Evolutionary conservation across 2,888 invertebrate species (phyloP).

Genomic region (Parnassius smintheus): DNA sequence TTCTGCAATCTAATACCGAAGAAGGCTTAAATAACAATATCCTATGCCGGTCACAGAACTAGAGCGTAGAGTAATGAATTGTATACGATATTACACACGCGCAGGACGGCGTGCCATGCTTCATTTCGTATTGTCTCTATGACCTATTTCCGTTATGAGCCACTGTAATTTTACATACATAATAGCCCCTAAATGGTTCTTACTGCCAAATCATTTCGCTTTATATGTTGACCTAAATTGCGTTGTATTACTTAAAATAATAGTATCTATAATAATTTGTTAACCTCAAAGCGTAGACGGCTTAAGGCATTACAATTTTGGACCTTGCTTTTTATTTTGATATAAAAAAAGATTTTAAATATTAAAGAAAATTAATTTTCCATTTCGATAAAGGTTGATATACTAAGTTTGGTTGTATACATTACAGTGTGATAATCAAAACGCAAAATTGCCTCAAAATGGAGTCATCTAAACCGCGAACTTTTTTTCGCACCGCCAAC

Average conservation of each 20-base stretch:
- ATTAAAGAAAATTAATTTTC: no score
- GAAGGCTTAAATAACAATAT: slow-evolving; percentile 22
- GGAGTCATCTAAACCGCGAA: slow-evolving; percentile 38
- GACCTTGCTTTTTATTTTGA: not conserved
- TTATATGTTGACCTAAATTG: slow-evolving; percentile 5
- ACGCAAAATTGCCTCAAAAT: slow-evolving; percentile 34
- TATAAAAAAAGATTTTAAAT: no score
- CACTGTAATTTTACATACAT: slow-evolving; percentile 20
- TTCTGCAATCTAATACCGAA: not conserved
- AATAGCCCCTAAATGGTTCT: slow-evolving; percentile 12
- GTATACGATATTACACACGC: slow-evolving; percentile 45
- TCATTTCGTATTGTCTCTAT: slow-evolving; percentile 61
- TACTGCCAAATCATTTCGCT: slow-evolving; percentile 1
- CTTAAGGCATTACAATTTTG: not conserved
- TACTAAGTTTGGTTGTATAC: no score
- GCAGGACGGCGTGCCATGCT: slow-evolving; percentile 38
- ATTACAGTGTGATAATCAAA: not conserved
- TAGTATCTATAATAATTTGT: not conserved
- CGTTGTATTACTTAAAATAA: not conserved
- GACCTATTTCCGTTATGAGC: slow-evolving; percentile 59
- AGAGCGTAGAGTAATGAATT: slow-evolving; percentile 49
- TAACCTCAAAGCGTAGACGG: not conserved
- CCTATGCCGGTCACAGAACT: slow-evolving; percentile 13
- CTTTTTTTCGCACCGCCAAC: slow-evolving; percentile 30
- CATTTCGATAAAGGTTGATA: no score